These are phyloP conservation scores for Adelphocoris suturalis DNA, from an alignment of 2,888 invertebrate genomes.

Conservation along the genomic window DNA sequence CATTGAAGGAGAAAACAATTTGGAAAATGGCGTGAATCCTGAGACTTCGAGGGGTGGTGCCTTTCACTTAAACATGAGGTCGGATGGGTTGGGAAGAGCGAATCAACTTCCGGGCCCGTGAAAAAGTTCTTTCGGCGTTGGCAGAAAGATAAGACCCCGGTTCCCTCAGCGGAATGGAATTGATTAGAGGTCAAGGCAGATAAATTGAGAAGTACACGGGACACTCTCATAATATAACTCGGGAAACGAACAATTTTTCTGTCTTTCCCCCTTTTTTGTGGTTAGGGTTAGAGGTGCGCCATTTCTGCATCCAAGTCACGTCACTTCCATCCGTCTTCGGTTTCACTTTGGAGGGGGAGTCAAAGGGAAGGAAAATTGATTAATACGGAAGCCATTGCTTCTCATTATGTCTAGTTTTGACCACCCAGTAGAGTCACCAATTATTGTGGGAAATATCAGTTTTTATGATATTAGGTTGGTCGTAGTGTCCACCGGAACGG, in stretches of 20 bases:
- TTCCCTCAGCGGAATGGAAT: background rate
- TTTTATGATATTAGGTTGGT: too few relatives aligned
- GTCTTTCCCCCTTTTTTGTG: slow-evolving; percentile 6
- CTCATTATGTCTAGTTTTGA: too few relatives aligned
- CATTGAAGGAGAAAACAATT: background rate
- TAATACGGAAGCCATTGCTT: background rate
- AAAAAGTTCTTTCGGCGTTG: background rate
- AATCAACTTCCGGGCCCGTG: background rate
- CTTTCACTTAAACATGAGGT: slow-evolving; percentile 19
- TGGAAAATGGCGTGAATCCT: background rate
- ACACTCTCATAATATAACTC: slow-evolving; percentile 21
- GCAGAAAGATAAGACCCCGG: background rate
- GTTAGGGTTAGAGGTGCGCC: background rate
- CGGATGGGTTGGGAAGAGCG: slow-evolving; percentile 12
- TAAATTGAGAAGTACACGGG: slow-evolving; percentile 33
- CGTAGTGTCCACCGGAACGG: too few relatives aligned
- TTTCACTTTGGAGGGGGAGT: background rate
- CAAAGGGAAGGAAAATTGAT: background rate
- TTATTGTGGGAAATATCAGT: too few relatives aligned
- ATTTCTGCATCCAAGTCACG: slow-evolving; percentile 26
- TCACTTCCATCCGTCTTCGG: slow-evolving; percentile 1
- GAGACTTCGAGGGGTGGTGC: background rate
- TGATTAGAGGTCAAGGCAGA: slow-evolving; percentile 55
- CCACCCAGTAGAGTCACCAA: too few relatives aligned
- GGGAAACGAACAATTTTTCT: slow-evolving; percentile 26